These are phyloP conservation scores for Mesoclemmys tuberculata DNA, from an alignment of 2,113 vertebrate genomes.

Conservation along the genomic window DNA sequence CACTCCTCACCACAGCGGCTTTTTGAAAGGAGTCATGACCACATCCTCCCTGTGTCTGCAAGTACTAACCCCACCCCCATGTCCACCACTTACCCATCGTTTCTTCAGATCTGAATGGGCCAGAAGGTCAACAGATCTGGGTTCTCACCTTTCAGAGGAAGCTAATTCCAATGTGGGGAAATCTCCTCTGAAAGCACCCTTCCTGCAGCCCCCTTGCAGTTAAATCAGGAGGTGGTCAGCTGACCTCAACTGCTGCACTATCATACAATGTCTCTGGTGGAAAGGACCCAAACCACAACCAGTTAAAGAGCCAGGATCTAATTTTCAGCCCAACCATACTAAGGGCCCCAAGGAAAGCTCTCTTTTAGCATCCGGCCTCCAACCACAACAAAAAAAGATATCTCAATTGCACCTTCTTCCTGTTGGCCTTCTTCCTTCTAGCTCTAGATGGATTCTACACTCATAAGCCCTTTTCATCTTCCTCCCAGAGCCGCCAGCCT, in stretches of 20 bases:
- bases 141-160: background rate
- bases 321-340: background rate
- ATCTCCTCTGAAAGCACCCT: background rate
- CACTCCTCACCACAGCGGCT: accelerated
- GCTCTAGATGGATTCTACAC: background rate
- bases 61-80: background rate
- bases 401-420: background rate
- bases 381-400: background rate
- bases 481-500: background rate
- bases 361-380: background rate
- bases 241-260: background rate
- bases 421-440: background rate
- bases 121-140: background rate
- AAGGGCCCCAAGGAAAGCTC: background rate
- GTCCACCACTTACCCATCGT: background rate
- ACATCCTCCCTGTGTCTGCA: background rate
- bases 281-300: background rate
- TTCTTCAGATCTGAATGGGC: background rate
- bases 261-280: background rate
- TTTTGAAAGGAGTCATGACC: background rate
- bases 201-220: background rate
- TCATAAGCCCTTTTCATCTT: background rate
- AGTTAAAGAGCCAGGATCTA: background rate
- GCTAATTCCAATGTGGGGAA: background rate
- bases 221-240: background rate